Percentiles rank a stretch among this genome's conserved stretches.
phyloP scores from a whole-genome alignment of 2,113 vertebrate species.

The Ceuthmochares aereus region DNA sequence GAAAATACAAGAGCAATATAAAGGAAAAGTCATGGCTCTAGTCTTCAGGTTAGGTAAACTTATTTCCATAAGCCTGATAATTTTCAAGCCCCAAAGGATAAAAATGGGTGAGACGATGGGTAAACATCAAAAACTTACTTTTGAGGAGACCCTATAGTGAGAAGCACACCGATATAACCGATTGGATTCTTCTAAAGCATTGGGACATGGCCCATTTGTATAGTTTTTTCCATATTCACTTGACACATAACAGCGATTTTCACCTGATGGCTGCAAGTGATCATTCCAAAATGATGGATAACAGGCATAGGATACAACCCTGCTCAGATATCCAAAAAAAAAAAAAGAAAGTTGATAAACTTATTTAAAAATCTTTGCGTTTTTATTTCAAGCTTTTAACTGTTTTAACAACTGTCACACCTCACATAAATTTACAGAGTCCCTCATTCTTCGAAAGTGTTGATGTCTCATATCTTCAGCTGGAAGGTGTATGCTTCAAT shows the following conservation, averaged over 20 bases:
- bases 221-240: slow-evolving; percentile 72
- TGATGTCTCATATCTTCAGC: neutral
- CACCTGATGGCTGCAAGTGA: neutral
- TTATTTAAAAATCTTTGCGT: neutral
- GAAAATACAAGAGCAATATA: neutral
- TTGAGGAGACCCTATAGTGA: slow-evolving; percentile 80
- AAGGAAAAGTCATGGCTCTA: neutral
- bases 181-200: slow-evolving; percentile 74
- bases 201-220: slow-evolving; percentile 77
- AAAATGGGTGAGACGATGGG: neutral
- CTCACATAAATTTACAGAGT: neutral
- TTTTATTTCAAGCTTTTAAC: neutral
- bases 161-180: slow-evolving; percentile 74
- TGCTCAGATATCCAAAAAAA: neutral
- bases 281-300: slow-evolving; percentile 78
- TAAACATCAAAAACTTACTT: slow-evolving; percentile 63
- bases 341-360: neutral
- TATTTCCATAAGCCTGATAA: neutral
- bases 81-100: neutral
- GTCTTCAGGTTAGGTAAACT: neutral
- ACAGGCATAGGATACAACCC: slow-evolving; percentile 79
- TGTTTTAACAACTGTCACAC: neutral
- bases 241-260: slow-evolving; percentile 70
- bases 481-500: neutral
- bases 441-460: neutral